Conservation (phyloP, 2,888 invertebrate species). For the Lasioglossum vierecki region DNA sequence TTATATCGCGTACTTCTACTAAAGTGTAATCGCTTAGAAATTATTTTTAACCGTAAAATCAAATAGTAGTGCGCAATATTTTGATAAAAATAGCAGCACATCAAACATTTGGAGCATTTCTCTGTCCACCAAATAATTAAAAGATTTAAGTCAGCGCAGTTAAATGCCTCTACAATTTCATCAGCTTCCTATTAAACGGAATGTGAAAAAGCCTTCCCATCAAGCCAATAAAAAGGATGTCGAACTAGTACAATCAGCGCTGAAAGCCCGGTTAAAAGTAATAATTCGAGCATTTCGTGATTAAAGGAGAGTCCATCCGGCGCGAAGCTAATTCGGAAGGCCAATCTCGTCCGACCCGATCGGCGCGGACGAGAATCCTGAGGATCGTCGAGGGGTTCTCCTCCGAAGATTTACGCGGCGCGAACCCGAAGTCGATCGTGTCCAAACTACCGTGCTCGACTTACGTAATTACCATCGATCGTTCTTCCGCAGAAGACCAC, state of each 20-base stretch:
- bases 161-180: neutral
- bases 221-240: neutral
- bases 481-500: conserved; percentile 29
- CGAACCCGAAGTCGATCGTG: conserved; percentile 35
- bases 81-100: no score
- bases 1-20: no score
- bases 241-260: neutral
- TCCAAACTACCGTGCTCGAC: conserved; percentile 31
- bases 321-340: conserved; percentile 9
- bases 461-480: conserved; percentile 57
- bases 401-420: conserved; percentile 32
- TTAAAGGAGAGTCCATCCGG: neutral
- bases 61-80: no score
- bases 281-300: neutral
- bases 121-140: neutral
- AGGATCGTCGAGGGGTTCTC: neutral
- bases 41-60: no score
- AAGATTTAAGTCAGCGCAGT: neutral
- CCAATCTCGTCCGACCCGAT: neutral
- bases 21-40: no score
- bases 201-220: neutral
- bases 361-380: neutral
- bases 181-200: neutral
- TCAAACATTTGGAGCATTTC: no score
- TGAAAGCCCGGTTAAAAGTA: neutral